Evolutionary conservation across 2,888 invertebrate species (phyloP).

Genomic region (Neoascia interrupta): DNA sequence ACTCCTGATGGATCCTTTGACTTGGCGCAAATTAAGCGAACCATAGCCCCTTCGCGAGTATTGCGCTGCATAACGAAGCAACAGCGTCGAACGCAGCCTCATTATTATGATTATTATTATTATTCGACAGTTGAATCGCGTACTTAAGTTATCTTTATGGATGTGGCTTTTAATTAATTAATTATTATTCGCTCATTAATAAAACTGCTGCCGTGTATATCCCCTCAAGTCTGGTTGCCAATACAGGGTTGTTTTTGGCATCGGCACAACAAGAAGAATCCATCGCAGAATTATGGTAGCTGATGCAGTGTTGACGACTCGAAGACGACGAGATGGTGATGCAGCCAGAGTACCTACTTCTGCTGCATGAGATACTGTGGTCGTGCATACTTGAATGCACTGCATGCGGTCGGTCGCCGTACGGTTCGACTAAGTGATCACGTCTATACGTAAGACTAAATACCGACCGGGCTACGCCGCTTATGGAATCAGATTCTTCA

Average conservation of each 20-base stretch:
- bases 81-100: constrained; percentile 14
- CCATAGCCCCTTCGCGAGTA: neutral
- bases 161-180: constrained; percentile 70
- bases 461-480: constrained; percentile 46
- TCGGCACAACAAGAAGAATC: constrained; percentile 51
- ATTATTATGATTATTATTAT: constrained; percentile 66
- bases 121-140: constrained; percentile 68
- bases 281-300: constrained; percentile 34
- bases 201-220: constrained; percentile 51
- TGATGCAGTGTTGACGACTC: too few species aligned
- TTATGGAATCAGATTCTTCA: constrained; percentile 64
- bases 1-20: constrained; percentile 58
- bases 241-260: constrained; percentile 50
- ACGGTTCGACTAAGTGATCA: constrained; percentile 60
- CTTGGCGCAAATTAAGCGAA: constrained; percentile 46
- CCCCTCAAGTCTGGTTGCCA: neutral
- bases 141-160: constrained; percentile 70
- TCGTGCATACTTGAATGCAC: constrained; percentile 64
- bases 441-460: constrained; percentile 56
- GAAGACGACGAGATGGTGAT: too few species aligned
- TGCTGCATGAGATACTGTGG: constrained; percentile 62
- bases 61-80: neutral
- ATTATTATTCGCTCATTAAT: constrained; percentile 69
- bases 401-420: constrained; percentile 59
- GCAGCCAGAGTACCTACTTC: constrained; percentile 54